phyloP scores from a whole-genome alignment of 2,113 vertebrate genomes.

The Peromyscus polionotus region DNA sequence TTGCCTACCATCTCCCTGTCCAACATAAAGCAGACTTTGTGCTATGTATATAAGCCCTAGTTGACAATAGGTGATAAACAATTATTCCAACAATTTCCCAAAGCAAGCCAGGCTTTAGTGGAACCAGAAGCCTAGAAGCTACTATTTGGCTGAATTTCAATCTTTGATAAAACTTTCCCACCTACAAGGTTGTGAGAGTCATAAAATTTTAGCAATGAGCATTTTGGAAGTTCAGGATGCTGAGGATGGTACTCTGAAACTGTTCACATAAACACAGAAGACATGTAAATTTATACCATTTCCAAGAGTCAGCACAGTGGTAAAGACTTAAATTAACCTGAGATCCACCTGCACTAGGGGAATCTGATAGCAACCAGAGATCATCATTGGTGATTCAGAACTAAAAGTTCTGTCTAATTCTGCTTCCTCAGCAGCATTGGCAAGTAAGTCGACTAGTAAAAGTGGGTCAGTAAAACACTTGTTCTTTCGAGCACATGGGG shows the following conservation, averaged over 20 bases:
- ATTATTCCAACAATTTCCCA: slow-evolving; percentile 2
- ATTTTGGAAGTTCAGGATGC: slow-evolving; percentile 60
- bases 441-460: slow-evolving; percentile 43
- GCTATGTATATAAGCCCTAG: not conserved
- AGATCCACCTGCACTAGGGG: slow-evolving; percentile 45
- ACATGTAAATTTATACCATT: slow-evolving; percentile 73
- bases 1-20: not conserved
- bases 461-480: slow-evolving; percentile 33
- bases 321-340: slow-evolving; percentile 67
- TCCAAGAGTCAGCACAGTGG: slow-evolving; percentile 66
- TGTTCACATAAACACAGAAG: slow-evolving; percentile 72
- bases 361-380: slow-evolving; percentile 60
- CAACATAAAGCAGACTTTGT: slow-evolving; percentile 1
- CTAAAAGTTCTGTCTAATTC: slow-evolving; percentile 45
- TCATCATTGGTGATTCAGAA: slow-evolving; percentile 66
- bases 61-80: not conserved
- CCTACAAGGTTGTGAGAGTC: slow-evolving; percentile 54
- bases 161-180: slow-evolving; percentile 61
- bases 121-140: slow-evolving; percentile 49
- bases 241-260: slow-evolving; percentile 61
- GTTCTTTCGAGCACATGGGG: not conserved
- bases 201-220: slow-evolving; percentile 60
- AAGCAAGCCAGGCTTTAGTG: not conserved
- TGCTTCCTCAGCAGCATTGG: slow-evolving; percentile 57
- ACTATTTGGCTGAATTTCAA: slow-evolving; percentile 53